Base-by-base conservation (phyloP, 2,797 vertebrate species). In the Pseudocheirus occidentalis region DNA sequence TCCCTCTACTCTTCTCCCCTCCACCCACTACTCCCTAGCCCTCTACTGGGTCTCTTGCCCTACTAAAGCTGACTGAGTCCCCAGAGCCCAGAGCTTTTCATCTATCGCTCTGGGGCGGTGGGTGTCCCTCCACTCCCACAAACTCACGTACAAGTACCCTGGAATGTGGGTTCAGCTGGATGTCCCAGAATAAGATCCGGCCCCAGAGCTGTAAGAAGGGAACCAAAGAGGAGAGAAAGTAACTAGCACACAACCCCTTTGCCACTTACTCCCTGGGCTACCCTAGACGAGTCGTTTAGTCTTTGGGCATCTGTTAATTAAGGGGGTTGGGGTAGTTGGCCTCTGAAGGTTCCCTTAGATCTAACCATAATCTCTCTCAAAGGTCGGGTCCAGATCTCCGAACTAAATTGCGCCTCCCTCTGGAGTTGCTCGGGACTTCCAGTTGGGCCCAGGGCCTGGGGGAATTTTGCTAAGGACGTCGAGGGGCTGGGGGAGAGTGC, bases 171-270 rank as follows among this genome's bases (percentile, higher is more conserved):
- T 90, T 95, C 94, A 92, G 93, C 54, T 4, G 59, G 31, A 34
- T 34, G 59, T 66, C 31, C 96, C 94, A 92, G n/a, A 27, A 52
- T 1, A 0, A 50, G 87, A 91, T 34, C 94, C 93, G 96, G 95
- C 95, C 92, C 96, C 40, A 0, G 46, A 34, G 5, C 66, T 0
- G 0, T 57, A 92, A 94, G 96, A 73, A 95, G 96, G 96, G 27
- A 6, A 18, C 16, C n/a, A 73, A 18, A 40, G 16, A 18, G 6
- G 34, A 66, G 34, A 73, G n/a, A 73, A 73, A 40, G n/a, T 24
- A 9, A 73, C 6, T 34, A 73, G 18, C 66, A 40, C 66, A 7
- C 66, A 73, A 73, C 5, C 18, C 18, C 16, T 73, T n/a, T 40
- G 66, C n/a, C n/a, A 73, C n/a, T 73, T 73, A 73, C n/a, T 73